phyloP scores from a whole-genome alignment of 2,113 vertebrate species.

The Pycnonotus jocosus region DNA sequence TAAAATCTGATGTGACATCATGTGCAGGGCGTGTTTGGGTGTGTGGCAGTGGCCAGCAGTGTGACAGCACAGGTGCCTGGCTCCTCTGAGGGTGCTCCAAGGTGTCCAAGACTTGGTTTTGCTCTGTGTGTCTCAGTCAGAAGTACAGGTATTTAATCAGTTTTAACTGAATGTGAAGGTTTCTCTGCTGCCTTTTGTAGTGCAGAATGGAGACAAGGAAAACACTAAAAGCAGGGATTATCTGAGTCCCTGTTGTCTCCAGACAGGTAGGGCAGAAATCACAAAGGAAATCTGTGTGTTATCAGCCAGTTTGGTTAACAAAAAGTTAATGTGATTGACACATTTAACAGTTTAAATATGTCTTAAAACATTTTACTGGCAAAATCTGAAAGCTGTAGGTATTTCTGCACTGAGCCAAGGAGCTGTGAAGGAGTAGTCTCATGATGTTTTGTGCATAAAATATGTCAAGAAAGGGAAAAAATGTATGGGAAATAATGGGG shows the following conservation, averaged over 20 bases:
- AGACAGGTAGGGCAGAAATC: neutral
- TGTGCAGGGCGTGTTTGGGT: neutral
- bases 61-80: rapidly evolving
- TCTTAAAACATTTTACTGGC: neutral
- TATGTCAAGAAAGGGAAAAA: neutral
- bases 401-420: neutral
- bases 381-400: neutral
- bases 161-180: neutral
- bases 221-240: neutral
- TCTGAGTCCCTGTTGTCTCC: neutral
- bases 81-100: neutral
- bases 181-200: neutral
- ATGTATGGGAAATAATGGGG: neutral
- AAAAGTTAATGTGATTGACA: neutral
- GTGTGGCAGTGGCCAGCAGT: neutral
- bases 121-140: neutral
- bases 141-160: neutral
- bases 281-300: neutral
- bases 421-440: neutral
- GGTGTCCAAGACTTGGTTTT: neutral
- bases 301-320: neutral
- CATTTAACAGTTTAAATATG: neutral
- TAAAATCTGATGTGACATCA: neutral
- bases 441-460: neutral
- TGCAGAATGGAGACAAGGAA: neutral